phyloP scores from a whole-genome alignment of 1,140 invertebrate genomes.

The Adoxophyes honmai region DNA sequence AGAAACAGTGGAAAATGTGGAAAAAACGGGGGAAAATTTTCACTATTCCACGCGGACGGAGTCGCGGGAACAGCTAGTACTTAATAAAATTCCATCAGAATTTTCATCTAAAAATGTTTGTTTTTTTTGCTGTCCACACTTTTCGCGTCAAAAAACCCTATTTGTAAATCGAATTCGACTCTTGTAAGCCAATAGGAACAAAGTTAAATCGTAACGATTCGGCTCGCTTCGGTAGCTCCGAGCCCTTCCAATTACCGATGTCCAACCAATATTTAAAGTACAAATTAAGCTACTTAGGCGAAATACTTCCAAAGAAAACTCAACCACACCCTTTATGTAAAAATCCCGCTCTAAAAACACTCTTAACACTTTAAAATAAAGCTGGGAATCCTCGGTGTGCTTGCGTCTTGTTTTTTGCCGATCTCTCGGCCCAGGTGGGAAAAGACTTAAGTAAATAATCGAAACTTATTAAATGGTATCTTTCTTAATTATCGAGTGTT shows the following conservation, averaged over 20 bases:
- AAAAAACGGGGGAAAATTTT: too few relatives aligned
- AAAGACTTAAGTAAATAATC: conserved; percentile 15
- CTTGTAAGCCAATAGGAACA: too few relatives aligned
- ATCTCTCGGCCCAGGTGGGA: conserved; percentile 1
- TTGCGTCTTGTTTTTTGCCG: background rate
- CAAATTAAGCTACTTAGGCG: conserved; percentile 14
- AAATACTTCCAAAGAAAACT: conserved; percentile 15
- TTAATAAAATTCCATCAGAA: too few relatives aligned
- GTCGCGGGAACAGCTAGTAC: too few relatives aligned
- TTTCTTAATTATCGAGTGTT: conserved; percentile 1
- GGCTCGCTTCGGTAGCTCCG: background rate
- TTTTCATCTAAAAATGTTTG: too few relatives aligned
- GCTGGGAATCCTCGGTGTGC: background rate
- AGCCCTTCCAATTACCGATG: conserved; percentile 12
- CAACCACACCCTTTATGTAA: conserved; percentile 2
- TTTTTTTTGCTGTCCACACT: too few relatives aligned
- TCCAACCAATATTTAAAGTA: conserved; percentile 15
- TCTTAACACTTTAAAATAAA: background rate
- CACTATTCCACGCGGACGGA: too few relatives aligned
- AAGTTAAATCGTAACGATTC: too few relatives aligned
- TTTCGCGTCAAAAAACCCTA: too few relatives aligned
- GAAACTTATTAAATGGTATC: background rate
- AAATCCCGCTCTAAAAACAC: background rate
- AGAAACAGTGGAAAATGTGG: too few relatives aligned
- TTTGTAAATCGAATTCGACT: too few relatives aligned